A percentile compares a stretch with the other conserved stretches of the same genome.
Evolutionary conservation across 2,797 vertebrate genomes (phyloP).

Genomic region (Leuciscus waleckii): DNA sequence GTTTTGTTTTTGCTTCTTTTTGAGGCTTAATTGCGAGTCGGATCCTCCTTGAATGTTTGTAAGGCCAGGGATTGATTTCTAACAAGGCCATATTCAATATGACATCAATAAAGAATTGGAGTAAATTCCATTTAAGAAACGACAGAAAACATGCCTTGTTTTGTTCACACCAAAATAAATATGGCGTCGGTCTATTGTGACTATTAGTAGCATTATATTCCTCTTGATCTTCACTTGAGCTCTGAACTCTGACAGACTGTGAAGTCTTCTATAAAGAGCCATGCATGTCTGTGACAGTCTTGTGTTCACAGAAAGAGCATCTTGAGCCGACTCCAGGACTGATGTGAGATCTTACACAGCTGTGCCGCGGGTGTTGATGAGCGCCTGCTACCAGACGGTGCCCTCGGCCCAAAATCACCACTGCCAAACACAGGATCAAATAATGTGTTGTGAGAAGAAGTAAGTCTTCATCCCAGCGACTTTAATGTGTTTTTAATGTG

Average conservation of each 20-base stretch:
- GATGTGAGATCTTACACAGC: constrained; percentile 35
- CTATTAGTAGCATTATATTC: constrained; percentile 30
- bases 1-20: not conserved
- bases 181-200: not conserved
- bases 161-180: not conserved
- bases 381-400: constrained; percentile 57
- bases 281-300: not conserved
- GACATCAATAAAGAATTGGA: not conserved
- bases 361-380: constrained; percentile 53
- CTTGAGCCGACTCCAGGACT: constrained; percentile 23
- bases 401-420: constrained; percentile 46
- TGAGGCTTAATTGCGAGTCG: not conserved
- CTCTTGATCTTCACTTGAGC: too few species aligned
- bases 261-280: constrained; percentile 6
- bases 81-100: not conserved
- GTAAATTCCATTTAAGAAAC: not conserved
- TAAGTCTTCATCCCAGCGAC: constrained; percentile 22
- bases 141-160: not conserved
- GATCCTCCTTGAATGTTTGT: not conserved
- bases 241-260: not conserved
- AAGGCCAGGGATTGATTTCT: not conserved
- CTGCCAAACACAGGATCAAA: constrained; percentile 46
- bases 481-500: constrained; percentile 19
- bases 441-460: constrained; percentile 42
- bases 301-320: not conserved